Base-by-base conservation (phyloP, 2,888 invertebrate genomes). In the Scaptomyza caliginosa region DNA sequence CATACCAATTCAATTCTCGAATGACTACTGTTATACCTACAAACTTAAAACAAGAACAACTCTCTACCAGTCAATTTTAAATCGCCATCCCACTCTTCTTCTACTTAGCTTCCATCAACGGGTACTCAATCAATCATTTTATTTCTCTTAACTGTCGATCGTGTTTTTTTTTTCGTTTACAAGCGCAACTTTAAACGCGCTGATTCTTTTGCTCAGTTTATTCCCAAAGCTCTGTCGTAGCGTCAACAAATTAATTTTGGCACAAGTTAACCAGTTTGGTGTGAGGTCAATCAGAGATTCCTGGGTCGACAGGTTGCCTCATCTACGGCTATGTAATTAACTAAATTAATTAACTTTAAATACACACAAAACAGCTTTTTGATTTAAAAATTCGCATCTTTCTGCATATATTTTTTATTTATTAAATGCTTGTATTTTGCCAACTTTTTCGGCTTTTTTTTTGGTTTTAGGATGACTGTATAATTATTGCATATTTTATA, bases 401-500 rank as follows among this genome's bases (percentile, higher is more conserved):
- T 46, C 32, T 65, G 51, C 56, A 63, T 59, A 28, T 34, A 28
- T 13, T 26, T 13, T 6, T 16, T 34, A n/a, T 39, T 46, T 38
- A 60, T 39, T 39, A 49, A 49, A 28, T 24, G 19, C 21, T 40
- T 54, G 43, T 30, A 13, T 26, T 52, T 79, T 75, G 66, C 52
- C 36, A 68, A 75, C 65, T 63, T 56, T 34, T 2, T 26, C 65
- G 24, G 24, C 32, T n/a, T 67, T 63, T 56, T 34, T 2, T 26
- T 67, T 28, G 24, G 34, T 56, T 34, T 2, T 26, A 65, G 24
- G 24, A 32, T 30, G 46, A 62, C 59, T 71, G 77, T 52, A 74
- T 81, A 84, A 69, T 66, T 71, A 81, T 69, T 69, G 87, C 85
- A 86, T 84, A 81, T 69, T 66, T 74, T 70, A 64, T 68, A 64